These are phyloP conservation scores for Oreonectes daqikongensis DNA, from an alignment of 2,797 vertebrate species.

Conservation along the genomic window DNA sequence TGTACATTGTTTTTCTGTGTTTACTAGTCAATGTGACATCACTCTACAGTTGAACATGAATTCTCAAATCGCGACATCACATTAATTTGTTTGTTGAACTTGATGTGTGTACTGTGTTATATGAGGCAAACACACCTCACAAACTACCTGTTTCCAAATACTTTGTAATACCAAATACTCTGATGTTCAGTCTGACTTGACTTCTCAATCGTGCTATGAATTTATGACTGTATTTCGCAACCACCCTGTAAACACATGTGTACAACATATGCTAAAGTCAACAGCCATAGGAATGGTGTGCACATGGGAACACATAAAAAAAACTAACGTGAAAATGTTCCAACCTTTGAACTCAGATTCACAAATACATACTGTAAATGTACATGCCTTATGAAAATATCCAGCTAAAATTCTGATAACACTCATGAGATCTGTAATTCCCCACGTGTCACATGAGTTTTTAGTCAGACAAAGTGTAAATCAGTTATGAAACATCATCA, in stretches of 20 bases:
- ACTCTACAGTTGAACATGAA: background rate
- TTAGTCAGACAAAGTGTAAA: constrained; percentile 4
- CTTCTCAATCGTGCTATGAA: background rate
- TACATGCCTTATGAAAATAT: background rate
- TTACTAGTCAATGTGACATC: background rate
- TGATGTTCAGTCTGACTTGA: constrained; percentile 10
- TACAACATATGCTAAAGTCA: background rate
- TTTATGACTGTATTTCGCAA: constrained; percentile 20
- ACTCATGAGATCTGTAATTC: constrained; percentile 48
- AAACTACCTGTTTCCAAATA: constrained; percentile 14
- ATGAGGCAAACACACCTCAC: background rate
- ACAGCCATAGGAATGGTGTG: background rate
- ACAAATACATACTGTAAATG: background rate
- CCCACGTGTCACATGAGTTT: constrained; percentile 46
- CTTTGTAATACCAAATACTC: too few relatives aligned
- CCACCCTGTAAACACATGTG: background rate
- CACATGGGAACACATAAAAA: background rate
- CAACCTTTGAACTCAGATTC: background rate
- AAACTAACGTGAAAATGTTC: background rate
- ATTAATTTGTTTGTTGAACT: background rate
- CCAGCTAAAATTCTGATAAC: constrained; percentile 13
- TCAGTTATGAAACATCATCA: constrained; percentile 20
- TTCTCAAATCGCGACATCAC: background rate
- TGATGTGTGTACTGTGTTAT: background rate
- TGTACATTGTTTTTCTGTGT: background rate